A percentile compares a stretch with the other conserved stretches of the same genome.
Evolutionary conservation across 2,888 invertebrate species (phyloP).

Genomic region (Agriopis leucophaearia): DNA sequence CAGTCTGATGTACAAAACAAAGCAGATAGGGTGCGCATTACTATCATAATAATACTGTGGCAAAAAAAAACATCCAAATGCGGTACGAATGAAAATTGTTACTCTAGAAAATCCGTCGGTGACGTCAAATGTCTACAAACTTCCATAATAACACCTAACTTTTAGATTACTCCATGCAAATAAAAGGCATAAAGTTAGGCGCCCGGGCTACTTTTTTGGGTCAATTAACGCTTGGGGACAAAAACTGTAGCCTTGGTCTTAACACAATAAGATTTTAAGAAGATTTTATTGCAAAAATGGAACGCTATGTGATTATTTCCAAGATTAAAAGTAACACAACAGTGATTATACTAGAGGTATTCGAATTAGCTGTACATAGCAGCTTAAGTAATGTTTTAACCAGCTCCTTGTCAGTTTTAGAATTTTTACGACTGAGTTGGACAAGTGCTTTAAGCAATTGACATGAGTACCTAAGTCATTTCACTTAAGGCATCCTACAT

Average conservation of each 20-base stretch:
- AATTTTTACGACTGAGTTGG: too few relatives aligned
- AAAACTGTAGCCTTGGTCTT: slow-evolving; percentile 15
- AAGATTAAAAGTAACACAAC: background rate
- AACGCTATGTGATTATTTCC: background rate
- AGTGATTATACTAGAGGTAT: too few relatives aligned
- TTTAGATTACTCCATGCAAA: slow-evolving; percentile 57
- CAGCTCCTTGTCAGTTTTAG: too few relatives aligned
- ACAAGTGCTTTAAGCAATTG: too few relatives aligned
- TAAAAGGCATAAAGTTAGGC: slow-evolving; percentile 54
- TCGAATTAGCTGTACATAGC: too few relatives aligned
- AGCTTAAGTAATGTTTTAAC: too few relatives aligned
- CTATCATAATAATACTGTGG: background rate
- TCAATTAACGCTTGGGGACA: slow-evolving; percentile 44
- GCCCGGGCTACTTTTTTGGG: slow-evolving; percentile 49
- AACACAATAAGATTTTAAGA: slow-evolving; percentile 12
- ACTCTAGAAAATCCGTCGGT: background rate
- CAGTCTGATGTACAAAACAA: too few relatives aligned
- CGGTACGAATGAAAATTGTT: too few relatives aligned
- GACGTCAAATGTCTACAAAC: slow-evolving; percentile 36
- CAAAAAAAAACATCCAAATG: too few relatives aligned
- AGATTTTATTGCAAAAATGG: background rate
- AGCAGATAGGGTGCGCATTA: background rate
- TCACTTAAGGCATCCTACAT: too few relatives aligned
- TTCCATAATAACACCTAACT: slow-evolving; percentile 26
- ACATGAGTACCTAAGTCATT: too few relatives aligned